Evolutionary conservation across 2,888 invertebrate species (phyloP).

Genomic region (Drosophila prostipennis): DNA sequence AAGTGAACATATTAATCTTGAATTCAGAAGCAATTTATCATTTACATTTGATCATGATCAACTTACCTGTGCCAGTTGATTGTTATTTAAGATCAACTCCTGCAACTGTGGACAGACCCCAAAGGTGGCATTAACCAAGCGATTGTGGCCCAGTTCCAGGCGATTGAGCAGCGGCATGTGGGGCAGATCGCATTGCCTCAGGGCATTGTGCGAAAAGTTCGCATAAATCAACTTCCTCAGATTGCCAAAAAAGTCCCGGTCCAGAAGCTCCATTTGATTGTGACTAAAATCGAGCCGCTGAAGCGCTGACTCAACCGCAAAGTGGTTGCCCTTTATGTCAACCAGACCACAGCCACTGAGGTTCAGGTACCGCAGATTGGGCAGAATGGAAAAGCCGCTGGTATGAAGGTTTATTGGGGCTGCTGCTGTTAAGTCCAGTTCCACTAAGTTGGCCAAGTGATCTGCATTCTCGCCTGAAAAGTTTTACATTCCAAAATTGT

Average conservation of each 20-base stretch:
- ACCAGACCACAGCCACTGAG: constrained; percentile 70
- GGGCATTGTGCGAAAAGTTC: constrained; percentile 78
- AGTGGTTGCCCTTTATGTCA: constrained; percentile 59
- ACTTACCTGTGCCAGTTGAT: constrained; percentile 74
- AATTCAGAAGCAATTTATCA: too few relatives aligned
- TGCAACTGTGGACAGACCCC: constrained; percentile 63
- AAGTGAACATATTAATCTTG: too few relatives aligned
- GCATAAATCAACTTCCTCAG: constrained; percentile 67
- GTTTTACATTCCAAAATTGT: not conserved
- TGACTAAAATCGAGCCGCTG: constrained; percentile 78
- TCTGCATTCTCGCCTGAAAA: constrained; percentile 32
- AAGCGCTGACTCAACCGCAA: constrained; percentile 57
- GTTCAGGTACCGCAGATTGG: constrained; percentile 71
- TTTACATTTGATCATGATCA: too few relatives aligned
- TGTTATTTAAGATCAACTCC: constrained; percentile 70
- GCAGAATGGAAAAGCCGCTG: constrained; percentile 71
- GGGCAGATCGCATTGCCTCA: constrained; percentile 64
- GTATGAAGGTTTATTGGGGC: constrained; percentile 60
- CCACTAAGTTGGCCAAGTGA: constrained; percentile 42
- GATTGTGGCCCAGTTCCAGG: constrained; percentile 76
- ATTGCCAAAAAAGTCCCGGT: constrained; percentile 54
- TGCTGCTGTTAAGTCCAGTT: constrained; percentile 75
- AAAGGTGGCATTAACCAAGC: constrained; percentile 65
- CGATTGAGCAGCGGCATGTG: constrained; percentile 59
- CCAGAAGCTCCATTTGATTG: constrained; percentile 69